Evolutionary conservation across 2,888 invertebrate species (phyloP).

Genomic region (Temnothorax unifasciatus): DNA sequence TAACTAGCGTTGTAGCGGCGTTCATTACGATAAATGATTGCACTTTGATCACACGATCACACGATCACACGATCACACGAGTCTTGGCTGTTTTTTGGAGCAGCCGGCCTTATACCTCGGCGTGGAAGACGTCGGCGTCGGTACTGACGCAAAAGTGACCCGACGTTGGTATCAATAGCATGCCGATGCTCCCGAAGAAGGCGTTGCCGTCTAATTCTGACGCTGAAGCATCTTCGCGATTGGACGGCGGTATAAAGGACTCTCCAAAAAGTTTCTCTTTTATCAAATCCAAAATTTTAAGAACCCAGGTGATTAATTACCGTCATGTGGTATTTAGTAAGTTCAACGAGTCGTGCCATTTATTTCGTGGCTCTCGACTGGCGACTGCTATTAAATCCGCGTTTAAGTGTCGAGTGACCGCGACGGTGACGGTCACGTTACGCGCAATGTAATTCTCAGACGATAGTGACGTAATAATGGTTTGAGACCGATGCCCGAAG

Average conservation of each 20-base stretch:
- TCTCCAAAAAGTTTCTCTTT: background rate
- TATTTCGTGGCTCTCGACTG: background rate
- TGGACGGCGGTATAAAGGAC: conserved; percentile 32
- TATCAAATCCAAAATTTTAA: background rate
- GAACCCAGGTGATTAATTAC: conserved; percentile 4
- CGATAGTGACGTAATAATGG: conserved; percentile 23
- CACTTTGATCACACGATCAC: background rate
- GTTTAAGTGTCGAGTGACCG: background rate
- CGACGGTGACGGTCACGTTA: background rate
- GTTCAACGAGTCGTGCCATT: conserved; percentile 19
- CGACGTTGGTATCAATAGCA: conserved; percentile 59
- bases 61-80: background rate
- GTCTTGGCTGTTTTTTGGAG: background rate
- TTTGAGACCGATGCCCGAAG: conserved; percentile 53
- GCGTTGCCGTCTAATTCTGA: conserved; percentile 74
- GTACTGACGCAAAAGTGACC: conserved; percentile 66
- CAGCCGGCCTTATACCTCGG: conserved; percentile 55
- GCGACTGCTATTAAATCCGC: background rate
- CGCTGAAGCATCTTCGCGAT: conserved; percentile 60
- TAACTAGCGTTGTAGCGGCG: conserved; percentile 8
- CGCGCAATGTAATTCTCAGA: conserved; percentile 14
- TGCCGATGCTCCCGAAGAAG: conserved; percentile 64
- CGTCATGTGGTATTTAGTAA: background rate
- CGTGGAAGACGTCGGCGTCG: conserved; percentile 68
- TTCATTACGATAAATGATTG: background rate